These are phyloP conservation scores for Acheta domesticus DNA, from an alignment of 2,888 invertebrate species.

Conservation along the genomic window DNA sequence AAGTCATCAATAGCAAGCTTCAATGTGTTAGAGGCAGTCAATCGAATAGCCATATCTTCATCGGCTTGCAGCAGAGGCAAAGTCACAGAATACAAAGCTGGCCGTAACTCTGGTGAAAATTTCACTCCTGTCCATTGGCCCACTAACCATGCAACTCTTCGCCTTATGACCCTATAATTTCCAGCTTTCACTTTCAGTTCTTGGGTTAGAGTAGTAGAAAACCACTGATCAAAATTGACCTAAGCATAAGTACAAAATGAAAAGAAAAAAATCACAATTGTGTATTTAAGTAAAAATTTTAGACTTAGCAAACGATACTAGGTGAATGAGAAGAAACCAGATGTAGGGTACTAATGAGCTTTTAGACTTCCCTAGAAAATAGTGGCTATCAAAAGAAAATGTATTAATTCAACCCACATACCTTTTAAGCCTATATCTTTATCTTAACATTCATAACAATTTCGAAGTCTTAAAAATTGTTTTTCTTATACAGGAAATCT, in stretches of 20 bases:
- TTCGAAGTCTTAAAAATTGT: too few relatives aligned
- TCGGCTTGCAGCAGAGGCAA: conserved; percentile 67
- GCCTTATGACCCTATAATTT: conserved; percentile 78
- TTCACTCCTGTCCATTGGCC: conserved; percentile 72
- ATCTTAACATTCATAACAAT: too few relatives aligned
- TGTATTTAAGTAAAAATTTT: not conserved
- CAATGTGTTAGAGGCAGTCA: conserved; percentile 82
- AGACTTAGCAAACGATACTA: too few relatives aligned
- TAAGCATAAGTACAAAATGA: conserved; percentile 44
- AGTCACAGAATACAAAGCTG: conserved; percentile 74
- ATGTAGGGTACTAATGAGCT: not conserved
- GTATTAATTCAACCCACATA: too few relatives aligned
- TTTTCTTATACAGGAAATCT: too few relatives aligned
- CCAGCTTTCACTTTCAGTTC: conserved; percentile 79
- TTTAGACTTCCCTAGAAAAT: not conserved
- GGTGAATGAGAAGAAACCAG: too few relatives aligned
- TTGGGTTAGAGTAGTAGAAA: conserved; percentile 71
- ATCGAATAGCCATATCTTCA: conserved; percentile 84
- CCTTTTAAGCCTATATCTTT: too few relatives aligned
- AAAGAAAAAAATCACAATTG: conserved; percentile 20
- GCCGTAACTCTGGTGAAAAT: conserved; percentile 72
- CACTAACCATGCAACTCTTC: conserved; percentile 80
- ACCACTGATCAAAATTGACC: conserved; percentile 92
- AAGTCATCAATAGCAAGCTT: conserved; percentile 86
- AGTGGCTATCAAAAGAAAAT: too few relatives aligned